Percentiles rank a stretch among this genome's conserved stretches.
Conservation (phyloP, 1,140 invertebrate species). For the Probaryconus sp. region DNA sequence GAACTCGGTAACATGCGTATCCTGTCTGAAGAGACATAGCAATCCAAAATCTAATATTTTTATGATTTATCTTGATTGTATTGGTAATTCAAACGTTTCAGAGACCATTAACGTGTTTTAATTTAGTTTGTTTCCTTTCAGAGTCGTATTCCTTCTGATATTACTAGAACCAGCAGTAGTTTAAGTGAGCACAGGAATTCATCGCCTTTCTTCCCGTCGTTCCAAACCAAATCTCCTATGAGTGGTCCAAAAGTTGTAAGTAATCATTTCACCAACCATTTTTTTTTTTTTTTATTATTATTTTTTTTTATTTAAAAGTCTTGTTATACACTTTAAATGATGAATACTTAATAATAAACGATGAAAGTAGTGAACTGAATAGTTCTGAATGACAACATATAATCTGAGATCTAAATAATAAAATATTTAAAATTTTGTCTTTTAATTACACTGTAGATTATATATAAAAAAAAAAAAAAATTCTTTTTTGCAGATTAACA, state of each 20-base stretch:
- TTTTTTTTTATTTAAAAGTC: too few relatives aligned
- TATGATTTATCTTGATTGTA: conserved; percentile 5
- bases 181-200: conserved; percentile 50
- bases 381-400: conserved; percentile 61
- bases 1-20: too few relatives aligned
- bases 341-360: conserved; percentile 27
- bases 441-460: too few relatives aligned
- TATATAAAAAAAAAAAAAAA: too few relatives aligned
- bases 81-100: neutral
- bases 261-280: conserved; percentile 5
- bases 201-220: conserved; percentile 66
- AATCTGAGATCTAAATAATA: conserved; percentile 36
- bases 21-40: too few relatives aligned
- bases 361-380: conserved; percentile 78
- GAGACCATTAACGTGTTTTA: neutral
- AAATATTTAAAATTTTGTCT: conserved; percentile 10
- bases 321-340: neutral
- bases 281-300: too few relatives aligned
- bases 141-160: conserved; percentile 41
- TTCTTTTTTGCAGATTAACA: conserved; percentile 72
- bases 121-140: neutral
- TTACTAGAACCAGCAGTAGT: conserved; percentile 12
- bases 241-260: conserved; percentile 64
- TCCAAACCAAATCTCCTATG: conserved; percentile 39
- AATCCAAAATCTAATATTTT: neutral